Conservation (phyloP, 2,113 vertebrate species). For the Lagopus leucura region DNA sequence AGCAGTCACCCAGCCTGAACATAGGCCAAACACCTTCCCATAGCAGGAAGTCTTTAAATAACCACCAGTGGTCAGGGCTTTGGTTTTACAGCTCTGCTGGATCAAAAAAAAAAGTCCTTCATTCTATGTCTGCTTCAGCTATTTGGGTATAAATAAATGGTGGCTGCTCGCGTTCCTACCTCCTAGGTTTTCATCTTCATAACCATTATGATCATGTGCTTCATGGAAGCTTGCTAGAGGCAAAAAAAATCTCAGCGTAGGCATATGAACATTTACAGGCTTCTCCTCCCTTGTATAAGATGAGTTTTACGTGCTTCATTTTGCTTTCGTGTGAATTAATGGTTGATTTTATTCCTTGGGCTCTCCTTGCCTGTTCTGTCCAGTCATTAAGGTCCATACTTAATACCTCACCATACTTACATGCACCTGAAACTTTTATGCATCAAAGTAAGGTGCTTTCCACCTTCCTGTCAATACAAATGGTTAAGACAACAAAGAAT, state of each 20-base stretch:
- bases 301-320: not conserved
- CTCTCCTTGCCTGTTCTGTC: not conserved
- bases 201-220: fast-evolving
- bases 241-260: not conserved
- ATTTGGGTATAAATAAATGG: not conserved
- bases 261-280: fast-evolving
- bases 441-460: not conserved
- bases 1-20: constrained; percentile 46
- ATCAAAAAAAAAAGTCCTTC: not conserved
- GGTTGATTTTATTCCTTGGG: not conserved
- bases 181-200: not conserved
- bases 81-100: constrained; percentile 21
- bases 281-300: not conserved
- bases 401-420: not conserved
- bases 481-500: not conserved
- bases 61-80: constrained; percentile 40
- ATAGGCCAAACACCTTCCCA: constrained; percentile 47
- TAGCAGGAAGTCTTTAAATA: constrained; percentile 61
- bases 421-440: not conserved
- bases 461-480: not conserved
- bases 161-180: not conserved
- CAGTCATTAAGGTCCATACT: not conserved
- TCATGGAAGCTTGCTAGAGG: not conserved
- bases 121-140: not conserved
- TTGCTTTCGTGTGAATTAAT: not conserved